Base-by-base conservation (phyloP, 2,797 vertebrate genomes). In the Etheostoma perlongum region DNA sequence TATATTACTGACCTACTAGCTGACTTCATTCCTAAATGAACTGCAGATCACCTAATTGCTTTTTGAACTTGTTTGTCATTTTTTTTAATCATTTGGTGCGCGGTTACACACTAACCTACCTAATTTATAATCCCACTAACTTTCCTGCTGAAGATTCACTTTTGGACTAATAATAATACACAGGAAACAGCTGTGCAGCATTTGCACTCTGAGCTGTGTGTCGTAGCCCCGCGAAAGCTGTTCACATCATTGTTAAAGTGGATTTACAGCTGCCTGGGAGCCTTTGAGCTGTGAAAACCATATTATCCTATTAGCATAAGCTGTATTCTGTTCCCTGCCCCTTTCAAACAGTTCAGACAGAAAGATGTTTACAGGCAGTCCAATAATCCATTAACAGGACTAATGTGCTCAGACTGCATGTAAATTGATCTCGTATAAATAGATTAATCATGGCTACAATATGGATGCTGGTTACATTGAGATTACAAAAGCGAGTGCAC, bases 281-380 rank as follows among this genome's bases (percentile, higher is more conserved):
- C 85, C 81, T 82, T 73, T 86, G 79, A 83, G 88, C 89, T 78
- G 82, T 19, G 19, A 78, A 16, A 42, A 72, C 82, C 86, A 86
- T 72, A 80, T 90, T 33, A 91, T 90, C 85, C 85, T 75, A 86
- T 91, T 91, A 91, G 73, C 86, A 81, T 87, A 87, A 89, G 85
- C 87, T 78, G 83, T 57, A 57, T 82, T 89, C 76, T 78, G 60
- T 81, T 80, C 52, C 59, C 55, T 55, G 75, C 65, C 64, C 76
- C 76, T 84, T 86, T 88, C 67, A 80, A 74, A 72, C 62, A 23
- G 70, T 76, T 80, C 68, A 74, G 33, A 85, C 84, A 75, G 61
- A 74, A 16, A 68, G 59, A 78, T 91, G 90, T 91, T 91, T 92
- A 85, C 88, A 87, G 85, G 70, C 86, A 73, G 66, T 16, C 67